These are phyloP conservation scores for Heterohyrax brucei DNA, from an alignment of 2,797 vertebrate species.

Conservation along the genomic window DNA sequence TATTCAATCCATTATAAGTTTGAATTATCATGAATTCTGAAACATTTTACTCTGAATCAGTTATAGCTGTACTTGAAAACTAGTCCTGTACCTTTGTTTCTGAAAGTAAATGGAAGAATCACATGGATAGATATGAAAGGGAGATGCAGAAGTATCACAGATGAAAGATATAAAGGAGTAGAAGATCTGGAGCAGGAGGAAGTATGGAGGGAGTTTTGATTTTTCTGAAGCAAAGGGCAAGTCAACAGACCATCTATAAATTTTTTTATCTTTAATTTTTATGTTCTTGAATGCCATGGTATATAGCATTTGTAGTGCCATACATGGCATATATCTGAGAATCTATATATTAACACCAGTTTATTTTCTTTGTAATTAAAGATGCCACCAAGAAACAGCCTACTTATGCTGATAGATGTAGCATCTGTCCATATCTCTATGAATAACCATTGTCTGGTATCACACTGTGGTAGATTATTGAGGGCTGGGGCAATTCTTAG, in stretches of 20 bases:
- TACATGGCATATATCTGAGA: background rate
- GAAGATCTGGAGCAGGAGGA: background rate
- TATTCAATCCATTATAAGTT: background rate
- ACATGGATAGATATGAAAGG: too few species aligned
- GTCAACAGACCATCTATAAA: background rate
- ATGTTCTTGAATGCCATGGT: background rate
- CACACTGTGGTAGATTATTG: constrained; percentile 38
- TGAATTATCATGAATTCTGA: constrained; percentile 35
- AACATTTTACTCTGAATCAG: background rate
- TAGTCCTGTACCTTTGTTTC: background rate
- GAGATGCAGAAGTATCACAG: background rate
- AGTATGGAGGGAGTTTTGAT: background rate
- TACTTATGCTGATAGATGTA: constrained; percentile 57
- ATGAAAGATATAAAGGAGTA: background rate
- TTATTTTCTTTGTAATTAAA: constrained; percentile 75
- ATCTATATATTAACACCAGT: constrained; percentile 13
- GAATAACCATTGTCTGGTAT: constrained; percentile 83
- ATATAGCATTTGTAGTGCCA: background rate
- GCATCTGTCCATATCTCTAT: constrained; percentile 44
- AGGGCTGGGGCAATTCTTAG: constrained; percentile 85
- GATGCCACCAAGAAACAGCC: constrained; percentile 61
- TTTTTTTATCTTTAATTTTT: constrained; percentile 16
- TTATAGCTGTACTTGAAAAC: background rate
- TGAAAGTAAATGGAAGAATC: constrained; percentile 6
- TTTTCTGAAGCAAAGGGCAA: constrained; percentile 47